These are phyloP conservation scores for Archocentrus centrarchus DNA, from an alignment of 2,113 vertebrate genomes.

Conservation along the genomic window DNA sequence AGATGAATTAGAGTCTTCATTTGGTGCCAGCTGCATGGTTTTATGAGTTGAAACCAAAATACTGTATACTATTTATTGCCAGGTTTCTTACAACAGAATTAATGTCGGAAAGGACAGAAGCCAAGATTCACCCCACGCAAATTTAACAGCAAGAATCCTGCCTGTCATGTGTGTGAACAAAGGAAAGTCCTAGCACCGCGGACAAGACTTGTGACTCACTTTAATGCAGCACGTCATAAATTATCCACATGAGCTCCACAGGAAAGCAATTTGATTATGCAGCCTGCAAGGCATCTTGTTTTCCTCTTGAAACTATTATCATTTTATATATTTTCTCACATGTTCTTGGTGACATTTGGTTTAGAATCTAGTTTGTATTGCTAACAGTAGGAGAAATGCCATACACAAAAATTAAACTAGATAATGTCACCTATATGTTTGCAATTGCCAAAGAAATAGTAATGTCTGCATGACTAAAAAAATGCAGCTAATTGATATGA, in stretches of 20 bases:
- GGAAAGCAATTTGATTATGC: not conserved
- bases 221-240: slow-evolving; percentile 17
- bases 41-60: not conserved
- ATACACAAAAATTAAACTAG: not conserved
- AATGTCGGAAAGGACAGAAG: not conserved
- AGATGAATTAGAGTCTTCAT: not conserved
- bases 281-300: not conserved
- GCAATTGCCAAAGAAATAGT: not conserved
- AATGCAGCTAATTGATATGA: too few species aligned
- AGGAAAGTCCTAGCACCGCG: not conserved
- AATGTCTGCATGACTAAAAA: not conserved
- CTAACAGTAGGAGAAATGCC: not conserved
- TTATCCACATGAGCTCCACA: not conserved
- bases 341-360: not conserved
- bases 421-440: not conserved
- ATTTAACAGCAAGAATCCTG: not conserved
- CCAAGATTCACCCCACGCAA: not conserved
- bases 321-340: not conserved
- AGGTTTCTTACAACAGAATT: not conserved
- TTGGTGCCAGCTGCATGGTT: not conserved
- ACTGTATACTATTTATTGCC: fast-evolving
- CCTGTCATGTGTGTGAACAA: not conserved
- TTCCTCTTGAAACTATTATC: not conserved
- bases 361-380: not conserved
- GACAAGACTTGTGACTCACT: not conserved